Evolutionary conservation across 1,140 invertebrate species (phyloP).

Genomic region (Drosophila willistoni): DNA sequence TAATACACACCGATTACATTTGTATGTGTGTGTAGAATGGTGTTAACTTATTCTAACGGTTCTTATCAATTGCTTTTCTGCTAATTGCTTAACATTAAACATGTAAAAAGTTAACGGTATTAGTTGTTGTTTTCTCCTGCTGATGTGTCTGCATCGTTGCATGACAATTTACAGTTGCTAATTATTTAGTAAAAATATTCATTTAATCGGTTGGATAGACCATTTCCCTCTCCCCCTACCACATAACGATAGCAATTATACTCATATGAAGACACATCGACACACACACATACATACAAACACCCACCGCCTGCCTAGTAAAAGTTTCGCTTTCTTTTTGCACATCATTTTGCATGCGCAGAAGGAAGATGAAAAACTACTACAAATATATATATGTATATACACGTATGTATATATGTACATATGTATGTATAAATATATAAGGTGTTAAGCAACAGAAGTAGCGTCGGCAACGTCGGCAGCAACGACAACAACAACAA

Average conservation of each 20-base stretch:
- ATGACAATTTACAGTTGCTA: constrained; percentile 54
- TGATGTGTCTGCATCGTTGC: constrained; percentile 1
- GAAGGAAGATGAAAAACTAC: constrained; percentile 54
- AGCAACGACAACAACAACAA: constrained; percentile 33
- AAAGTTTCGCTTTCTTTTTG: constrained; percentile 81
- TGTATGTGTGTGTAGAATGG: not conserved
- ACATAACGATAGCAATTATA: not conserved
- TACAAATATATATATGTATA: constrained; percentile 26
- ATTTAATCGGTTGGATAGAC: constrained; percentile 17
- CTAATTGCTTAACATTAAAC: constrained; percentile 14
- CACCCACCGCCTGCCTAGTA: constrained; percentile 33
- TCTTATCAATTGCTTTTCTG: constrained; percentile 2
- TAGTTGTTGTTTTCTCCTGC: not conserved
- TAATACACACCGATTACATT: not conserved
- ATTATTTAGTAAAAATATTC: constrained; percentile 47
- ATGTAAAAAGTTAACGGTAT: constrained; percentile 6
- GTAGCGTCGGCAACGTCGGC: constrained; percentile 29
- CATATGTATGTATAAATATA: constrained; percentile 12
- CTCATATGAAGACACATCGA: no score
- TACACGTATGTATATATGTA: constrained; percentile 13
- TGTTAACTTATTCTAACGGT: constrained; percentile 10
- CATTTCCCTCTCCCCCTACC: not conserved
- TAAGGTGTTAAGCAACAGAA: constrained; percentile 52
- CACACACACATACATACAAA: constrained; percentile 4
- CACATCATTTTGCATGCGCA: constrained; percentile 80